Evolutionary conservation across 2,797 vertebrate species (phyloP).

Genomic region (Epinephelus malabaricus): DNA sequence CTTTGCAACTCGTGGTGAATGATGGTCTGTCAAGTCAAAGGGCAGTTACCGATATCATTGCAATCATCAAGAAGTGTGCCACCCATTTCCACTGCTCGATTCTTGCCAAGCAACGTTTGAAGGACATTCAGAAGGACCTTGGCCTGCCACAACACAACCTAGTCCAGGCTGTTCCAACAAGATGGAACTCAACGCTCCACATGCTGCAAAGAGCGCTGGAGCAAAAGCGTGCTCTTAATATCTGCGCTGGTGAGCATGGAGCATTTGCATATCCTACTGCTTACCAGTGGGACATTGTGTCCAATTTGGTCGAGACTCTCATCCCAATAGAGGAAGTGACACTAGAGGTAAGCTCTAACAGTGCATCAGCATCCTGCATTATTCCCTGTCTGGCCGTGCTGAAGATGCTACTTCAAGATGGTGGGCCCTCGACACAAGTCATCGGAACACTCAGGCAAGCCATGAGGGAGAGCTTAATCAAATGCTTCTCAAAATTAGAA

Average conservation of each 20-base stretch:
- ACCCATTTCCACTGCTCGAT: constrained; percentile 44
- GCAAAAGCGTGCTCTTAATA: neutral
- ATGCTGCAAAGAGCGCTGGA: constrained; percentile 38
- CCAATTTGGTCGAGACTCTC: constrained; percentile 38
- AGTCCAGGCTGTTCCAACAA: constrained; percentile 18
- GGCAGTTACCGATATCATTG: constrained; percentile 7
- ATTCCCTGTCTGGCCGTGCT: constrained; percentile 35
- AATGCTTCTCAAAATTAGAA: constrained; percentile 37
- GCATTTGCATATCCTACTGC: constrained; percentile 11
- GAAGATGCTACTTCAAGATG: constrained; percentile 32
- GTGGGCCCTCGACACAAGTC: constrained; percentile 20
- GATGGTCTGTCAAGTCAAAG: constrained; percentile 28
- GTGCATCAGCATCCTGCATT: constrained; percentile 37
- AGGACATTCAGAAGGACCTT: constrained; percentile 31
- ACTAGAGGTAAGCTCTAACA: constrained; percentile 42
- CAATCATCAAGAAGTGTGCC: constrained; percentile 21
- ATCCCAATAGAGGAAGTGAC: constrained; percentile 31
- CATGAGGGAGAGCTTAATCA: constrained; percentile 30
- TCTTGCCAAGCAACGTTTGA: constrained; percentile 24
- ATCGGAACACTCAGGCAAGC: constrained; percentile 23
- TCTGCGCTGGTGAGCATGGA: constrained; percentile 32
- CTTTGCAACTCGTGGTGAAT: constrained; percentile 36
- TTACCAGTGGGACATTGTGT: constrained; percentile 23
- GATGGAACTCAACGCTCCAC: constrained; percentile 47
- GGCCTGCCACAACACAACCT: constrained; percentile 27